Base-by-base conservation (phyloP, 2,113 vertebrate species). In the Eolophus roseicapilla region DNA sequence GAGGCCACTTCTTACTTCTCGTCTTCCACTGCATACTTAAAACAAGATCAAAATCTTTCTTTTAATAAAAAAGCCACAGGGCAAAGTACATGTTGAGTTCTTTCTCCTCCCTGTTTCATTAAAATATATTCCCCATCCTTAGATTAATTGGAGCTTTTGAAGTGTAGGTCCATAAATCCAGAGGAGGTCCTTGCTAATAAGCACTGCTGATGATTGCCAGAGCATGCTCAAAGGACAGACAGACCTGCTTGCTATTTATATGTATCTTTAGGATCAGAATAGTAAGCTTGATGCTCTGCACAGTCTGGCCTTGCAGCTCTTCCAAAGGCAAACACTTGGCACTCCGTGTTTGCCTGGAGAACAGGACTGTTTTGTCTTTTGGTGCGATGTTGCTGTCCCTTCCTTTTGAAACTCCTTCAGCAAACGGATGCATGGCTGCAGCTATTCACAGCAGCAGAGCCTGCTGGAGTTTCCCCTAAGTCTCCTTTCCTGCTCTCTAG, bases 71-170 rank as follows among this genome's bases (percentile, higher is more conserved):
- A 94, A 81, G 47, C 87, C 75, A 55, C 17, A 37, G 86, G 64
- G 28, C 57, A 94, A 52, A 96, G 50, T 63, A 71, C 71, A 60
- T 43, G 37, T 35, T 71, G 82, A 76, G 67, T 88, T 89, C 65
- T 52, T 90, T 59, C 28, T 84, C 37, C 10, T 91, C 69, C 63
- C 41, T 60, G 21, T 75, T 92, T 85, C 53, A 65, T 77, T 70
- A 59, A 94, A 83, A 57, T 59, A 14, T 17, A n/a, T 70, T 89
- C 43, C 47, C 23, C 16, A 43, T 93, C n/a, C 60, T 60, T 88
- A 81, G 75, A 81, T 50, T 84, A 86, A 74, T 41, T 70, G 82
- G 64, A 86, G 53, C 68, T 67, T 96, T 96, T 95, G 91, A 94
- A 97, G 92, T 78, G 39, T 67, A 75, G 60, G 35, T 33, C 57